Base-by-base conservation (phyloP, 2,888 invertebrate genomes). In the Dynastes hyllus region DNA sequence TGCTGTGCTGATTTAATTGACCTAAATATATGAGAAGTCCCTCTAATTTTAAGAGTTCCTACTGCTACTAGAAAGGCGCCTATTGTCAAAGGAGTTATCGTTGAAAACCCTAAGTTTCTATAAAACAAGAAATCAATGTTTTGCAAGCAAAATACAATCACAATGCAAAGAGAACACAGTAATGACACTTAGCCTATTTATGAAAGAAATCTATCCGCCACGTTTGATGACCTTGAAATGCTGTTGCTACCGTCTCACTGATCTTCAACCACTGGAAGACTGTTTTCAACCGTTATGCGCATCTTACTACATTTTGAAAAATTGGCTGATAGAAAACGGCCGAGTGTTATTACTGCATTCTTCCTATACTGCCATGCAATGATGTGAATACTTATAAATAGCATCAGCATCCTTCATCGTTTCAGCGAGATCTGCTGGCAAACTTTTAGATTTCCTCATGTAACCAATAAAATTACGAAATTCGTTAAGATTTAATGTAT, bases 1-100 rank as follows among this genome's bases (percentile, higher is more conserved):
- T 78, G 80, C 16, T 80, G 80, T 11, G 67, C 73, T 3, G 80
- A 77, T 22, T 80, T 80, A 0, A 91, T 90, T 2, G 93, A 89
- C n/a, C 94, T 89, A 82, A 94, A 91, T 76, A 95, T 87, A 0
- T 91, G 89, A 50, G 94, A 93, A 16, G 94, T 93, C 8, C 94
- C 94, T 73, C 94, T 89, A 65, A 94, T 91, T 76, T 92, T 92
- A 16, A 93, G 88, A 82, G 93, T 93, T 3, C 92, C 92, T 8
- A 94, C 92, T 0, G 91, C 91, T 32, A 91, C 90, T n/a, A 94
- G 87, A 86, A 94, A 95, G 9, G 88, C 86, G 9, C 81, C 81
- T 9, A 87, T 80, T 2, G 83, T 85, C 69, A 91, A 88, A 2
- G 87, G 85, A 27, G 73, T 67, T 27, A 55, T 69, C 8, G 55